phyloP scores from a whole-genome alignment of 2,888 invertebrate genomes.

The Drosophila meridiana region DNA sequence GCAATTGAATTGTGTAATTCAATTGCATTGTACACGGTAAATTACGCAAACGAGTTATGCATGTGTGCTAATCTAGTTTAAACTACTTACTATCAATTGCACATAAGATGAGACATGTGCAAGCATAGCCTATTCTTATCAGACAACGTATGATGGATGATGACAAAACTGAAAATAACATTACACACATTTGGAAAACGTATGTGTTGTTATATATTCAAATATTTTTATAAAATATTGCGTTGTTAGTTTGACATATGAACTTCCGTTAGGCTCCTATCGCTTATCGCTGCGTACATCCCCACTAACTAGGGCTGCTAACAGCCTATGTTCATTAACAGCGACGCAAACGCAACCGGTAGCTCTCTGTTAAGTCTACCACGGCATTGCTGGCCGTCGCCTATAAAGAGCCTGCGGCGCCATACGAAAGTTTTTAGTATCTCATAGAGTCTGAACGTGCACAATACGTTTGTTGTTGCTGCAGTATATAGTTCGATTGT shows the following conservation, averaged over 20 bases:
- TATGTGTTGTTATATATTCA: neutral
- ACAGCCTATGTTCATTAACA: constrained; percentile 16
- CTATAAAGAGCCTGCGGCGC: constrained; percentile 57
- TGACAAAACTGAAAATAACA: neutral
- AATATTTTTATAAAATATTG: constrained; percentile 35
- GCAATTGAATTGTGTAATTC: constrained; percentile 38
- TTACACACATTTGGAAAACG: neutral
- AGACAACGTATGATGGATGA: constrained; percentile 10
- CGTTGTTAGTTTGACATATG: constrained; percentile 51
- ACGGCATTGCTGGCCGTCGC: constrained; percentile 1
- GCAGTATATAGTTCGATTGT: constrained; percentile 8
- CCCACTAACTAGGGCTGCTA: neutral
- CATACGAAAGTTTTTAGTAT: constrained; percentile 61
- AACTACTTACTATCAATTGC: constrained; percentile 51
- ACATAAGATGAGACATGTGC: constrained; percentile 13
- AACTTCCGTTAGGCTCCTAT: constrained; percentile 53
- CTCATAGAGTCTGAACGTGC: constrained; percentile 50
- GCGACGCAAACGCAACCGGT: constrained; percentile 18
- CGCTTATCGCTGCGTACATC: constrained; percentile 2
- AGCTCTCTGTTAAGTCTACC: constrained; percentile 1
- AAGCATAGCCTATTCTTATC: constrained; percentile 29
- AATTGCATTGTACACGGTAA: constrained; percentile 16
- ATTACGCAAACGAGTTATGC: constrained; percentile 60
- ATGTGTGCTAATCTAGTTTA: constrained; percentile 33
- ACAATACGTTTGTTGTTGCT: constrained; percentile 24